Percentiles rank a stretch among this genome's conserved stretches.
Evolutionary conservation across 2,797 vertebrate genomes (phyloP).

Genomic region (Typhlichthys subterraneus): DNA sequence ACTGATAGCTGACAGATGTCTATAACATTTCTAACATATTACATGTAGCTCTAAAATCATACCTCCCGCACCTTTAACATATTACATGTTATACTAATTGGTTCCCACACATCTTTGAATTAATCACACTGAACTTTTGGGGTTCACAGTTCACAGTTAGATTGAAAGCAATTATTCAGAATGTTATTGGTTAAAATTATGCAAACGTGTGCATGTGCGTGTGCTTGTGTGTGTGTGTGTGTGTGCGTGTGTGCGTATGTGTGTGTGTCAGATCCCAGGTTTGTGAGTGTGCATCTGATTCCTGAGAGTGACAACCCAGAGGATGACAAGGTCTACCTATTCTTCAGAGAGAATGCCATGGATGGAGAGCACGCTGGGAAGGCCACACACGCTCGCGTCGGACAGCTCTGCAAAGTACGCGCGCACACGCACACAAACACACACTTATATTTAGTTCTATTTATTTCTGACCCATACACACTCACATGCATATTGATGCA

Average conservation of each 20-base stretch:
- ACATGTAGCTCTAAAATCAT: too few relatives aligned
- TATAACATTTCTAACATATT: too few relatives aligned
- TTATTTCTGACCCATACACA: too few relatives aligned
- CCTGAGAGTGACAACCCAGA: slow-evolving; percentile 97
- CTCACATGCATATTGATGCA: background rate
- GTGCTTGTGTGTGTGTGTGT: slow-evolving; percentile 1
- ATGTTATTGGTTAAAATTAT: background rate
- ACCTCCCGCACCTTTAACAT: too few relatives aligned
- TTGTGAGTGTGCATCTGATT: slow-evolving; percentile 90
- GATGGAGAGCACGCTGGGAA: slow-evolving; percentile 96
- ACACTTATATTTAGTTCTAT: background rate
- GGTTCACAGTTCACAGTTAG: too few relatives aligned
- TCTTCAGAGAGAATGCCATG: slow-evolving; percentile 97
- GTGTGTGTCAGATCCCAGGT: slow-evolving; percentile 86
- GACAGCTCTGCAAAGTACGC: slow-evolving; percentile 95
- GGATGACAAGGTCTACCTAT: slow-evolving; percentile 97
- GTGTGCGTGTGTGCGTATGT: background rate
- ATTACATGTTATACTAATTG: too few relatives aligned
- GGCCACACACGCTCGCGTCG: slow-evolving; percentile 94
- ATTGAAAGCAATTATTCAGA: background rate
- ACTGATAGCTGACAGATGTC: too few relatives aligned
- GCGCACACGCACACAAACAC: slow-evolving; percentile 13
- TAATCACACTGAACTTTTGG: too few relatives aligned
- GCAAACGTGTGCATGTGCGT: background rate
- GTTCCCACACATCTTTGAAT: too few relatives aligned